Conservation (phyloP, 2,113 vertebrate genomes). For the Psophia crepitans region DNA sequence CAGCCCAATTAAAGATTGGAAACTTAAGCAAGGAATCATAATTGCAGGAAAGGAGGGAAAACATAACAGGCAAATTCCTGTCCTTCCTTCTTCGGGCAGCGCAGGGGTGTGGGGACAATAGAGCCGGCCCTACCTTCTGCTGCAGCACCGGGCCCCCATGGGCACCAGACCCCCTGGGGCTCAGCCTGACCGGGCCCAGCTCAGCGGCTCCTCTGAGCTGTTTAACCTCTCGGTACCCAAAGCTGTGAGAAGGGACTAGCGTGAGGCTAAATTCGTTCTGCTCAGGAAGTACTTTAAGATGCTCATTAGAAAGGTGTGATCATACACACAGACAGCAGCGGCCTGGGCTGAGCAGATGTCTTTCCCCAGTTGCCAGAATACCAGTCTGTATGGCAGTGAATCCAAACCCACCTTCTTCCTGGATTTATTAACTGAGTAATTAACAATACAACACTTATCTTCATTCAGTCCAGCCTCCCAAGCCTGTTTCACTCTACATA, state of each 20-base stretch:
- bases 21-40: constrained; percentile 32
- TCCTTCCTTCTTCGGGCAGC: neutral
- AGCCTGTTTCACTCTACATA: neutral
- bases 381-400: neutral
- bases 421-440: neutral
- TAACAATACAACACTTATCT: neutral
- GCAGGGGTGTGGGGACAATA: neutral
- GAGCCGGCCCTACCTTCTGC: neutral
- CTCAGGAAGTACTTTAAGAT: neutral
- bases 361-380: constrained; percentile 10
- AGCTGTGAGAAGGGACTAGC: neutral
- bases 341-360: constrained; percentile 37
- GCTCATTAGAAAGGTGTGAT: constrained; percentile 42
- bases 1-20: constrained; percentile 52
- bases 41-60: constrained; percentile 34
- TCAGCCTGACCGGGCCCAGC: neutral
- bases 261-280: neutral
- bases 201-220: neutral
- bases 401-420: constrained; percentile 14
- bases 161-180: neutral
- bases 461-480: neutral
- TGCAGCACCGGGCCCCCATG: accelerated
- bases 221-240: neutral
- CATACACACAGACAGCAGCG: neutral
- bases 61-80: neutral